Conservation (phyloP, 2,888 invertebrate genomes). For the Diarsia brunnea region DNA sequence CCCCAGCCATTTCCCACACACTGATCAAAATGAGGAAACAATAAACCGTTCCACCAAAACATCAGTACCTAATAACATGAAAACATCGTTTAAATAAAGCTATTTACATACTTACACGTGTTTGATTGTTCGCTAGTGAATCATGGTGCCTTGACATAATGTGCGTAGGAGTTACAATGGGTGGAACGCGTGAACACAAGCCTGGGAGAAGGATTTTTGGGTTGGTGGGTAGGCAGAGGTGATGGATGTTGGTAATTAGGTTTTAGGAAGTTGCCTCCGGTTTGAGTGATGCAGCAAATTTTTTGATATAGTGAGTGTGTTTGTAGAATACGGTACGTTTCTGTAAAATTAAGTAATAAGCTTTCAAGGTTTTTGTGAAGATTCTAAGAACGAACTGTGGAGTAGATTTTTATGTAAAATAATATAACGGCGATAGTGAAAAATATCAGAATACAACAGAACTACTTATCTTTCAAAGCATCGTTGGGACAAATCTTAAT, state of each 20-base stretch:
- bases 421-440: background rate
- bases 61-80: slow-evolving; percentile 28
- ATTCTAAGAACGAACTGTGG: background rate
- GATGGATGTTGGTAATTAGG: background rate
- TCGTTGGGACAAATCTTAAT: background rate
- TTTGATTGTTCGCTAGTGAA: slow-evolving; percentile 72
- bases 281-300: background rate
- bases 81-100: slow-evolving; percentile 55
- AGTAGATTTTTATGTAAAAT: background rate
- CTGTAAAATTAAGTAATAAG: background rate
- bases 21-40: slow-evolving; percentile 34
- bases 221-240: slow-evolving; percentile 21
- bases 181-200: slow-evolving; percentile 57
- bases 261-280: slow-evolving; percentile 12
- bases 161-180: slow-evolving; percentile 83
- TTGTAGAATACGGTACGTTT: background rate
- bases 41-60: slow-evolving; percentile 32
- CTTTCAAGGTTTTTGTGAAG: background rate
- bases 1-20: slow-evolving; percentile 28
- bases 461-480: background rate
- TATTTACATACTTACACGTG: slow-evolving; percentile 68
- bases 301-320: too few species aligned
- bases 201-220: slow-evolving; percentile 51
- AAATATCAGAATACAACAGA: too few species aligned
- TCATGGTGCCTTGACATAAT: slow-evolving; percentile 81